These are phyloP conservation scores for Labeo catla DNA, from an alignment of 2,113 vertebrate species.

Conservation along the genomic window DNA sequence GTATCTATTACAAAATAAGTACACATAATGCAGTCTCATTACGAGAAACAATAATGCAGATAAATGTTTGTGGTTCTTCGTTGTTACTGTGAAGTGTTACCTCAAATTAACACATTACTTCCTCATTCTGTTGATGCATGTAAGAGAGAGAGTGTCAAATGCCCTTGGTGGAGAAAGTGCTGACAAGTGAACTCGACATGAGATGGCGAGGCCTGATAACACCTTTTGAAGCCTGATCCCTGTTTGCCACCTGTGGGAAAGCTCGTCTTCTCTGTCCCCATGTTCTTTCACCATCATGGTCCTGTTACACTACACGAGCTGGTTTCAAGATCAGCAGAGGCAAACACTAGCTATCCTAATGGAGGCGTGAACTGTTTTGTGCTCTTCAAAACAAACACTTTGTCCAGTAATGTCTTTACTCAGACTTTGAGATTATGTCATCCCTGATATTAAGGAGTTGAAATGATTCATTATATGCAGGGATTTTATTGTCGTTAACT, in stretches of 20 bases:
- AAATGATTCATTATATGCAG: neutral
- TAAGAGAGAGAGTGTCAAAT: conserved; percentile 30
- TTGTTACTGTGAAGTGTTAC: conserved; percentile 21
- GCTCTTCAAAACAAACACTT: neutral
- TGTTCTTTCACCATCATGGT: conserved; percentile 32
- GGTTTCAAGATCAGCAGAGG: conserved; percentile 25
- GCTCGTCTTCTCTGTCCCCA: conserved; percentile 3
- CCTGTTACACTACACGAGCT: conserved; percentile 6
- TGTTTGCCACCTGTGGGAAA: conserved; percentile 33
- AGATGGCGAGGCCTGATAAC: conserved; percentile 44
- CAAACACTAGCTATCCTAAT: neutral
- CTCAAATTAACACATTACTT: conserved; percentile 35
- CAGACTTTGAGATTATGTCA: neutral
- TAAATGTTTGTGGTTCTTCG: conserved; percentile 6
- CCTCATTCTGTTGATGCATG: conserved; percentile 27
- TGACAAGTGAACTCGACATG: conserved; percentile 25
- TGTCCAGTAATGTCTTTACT: neutral
- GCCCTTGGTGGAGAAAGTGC: conserved; percentile 35
- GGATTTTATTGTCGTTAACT: no score
- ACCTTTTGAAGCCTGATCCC: conserved; percentile 7
- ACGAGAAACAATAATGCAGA: conserved; percentile 56
- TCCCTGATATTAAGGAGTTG: neutral
- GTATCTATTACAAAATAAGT: neutral
- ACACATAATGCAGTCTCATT: neutral
- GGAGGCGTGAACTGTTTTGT: neutral